Percentiles rank a stretch among this genome's conserved stretches.
These are phyloP conservation scores for Platygyra sinensis DNA, from an alignment of 64 coral and sea anemone genomes.

Conservation along the genomic window DNA sequence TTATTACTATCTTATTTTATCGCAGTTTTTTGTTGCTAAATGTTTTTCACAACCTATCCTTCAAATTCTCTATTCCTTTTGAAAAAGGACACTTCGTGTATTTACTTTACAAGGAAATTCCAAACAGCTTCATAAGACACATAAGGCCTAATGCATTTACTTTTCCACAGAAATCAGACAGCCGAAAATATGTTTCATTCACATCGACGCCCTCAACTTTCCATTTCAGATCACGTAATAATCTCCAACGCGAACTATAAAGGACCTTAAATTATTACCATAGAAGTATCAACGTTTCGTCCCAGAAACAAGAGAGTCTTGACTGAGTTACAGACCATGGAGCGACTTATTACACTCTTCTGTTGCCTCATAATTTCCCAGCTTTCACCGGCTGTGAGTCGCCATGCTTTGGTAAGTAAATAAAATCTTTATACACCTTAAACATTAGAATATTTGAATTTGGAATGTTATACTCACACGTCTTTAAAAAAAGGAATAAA, in stretches of 20 bases:
- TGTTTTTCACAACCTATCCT: too few relatives aligned
- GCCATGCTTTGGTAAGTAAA: background rate
- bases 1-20: too few relatives aligned
- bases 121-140: background rate
- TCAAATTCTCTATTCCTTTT: background rate
- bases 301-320: background rate
- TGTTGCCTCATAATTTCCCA: background rate
- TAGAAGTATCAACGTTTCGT: background rate
- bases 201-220: background rate
- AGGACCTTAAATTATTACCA: background rate
- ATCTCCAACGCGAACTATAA: background rate
- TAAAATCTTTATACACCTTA: too few relatives aligned
- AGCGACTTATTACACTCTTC: background rate
- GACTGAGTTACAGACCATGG: background rate
- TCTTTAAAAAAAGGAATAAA: too few relatives aligned
- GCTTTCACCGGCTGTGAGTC: background rate
- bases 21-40: background rate
- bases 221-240: background rate
- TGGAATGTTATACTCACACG: too few relatives aligned
- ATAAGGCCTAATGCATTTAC: background rate
- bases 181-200: background rate
- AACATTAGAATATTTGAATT: too few relatives aligned
- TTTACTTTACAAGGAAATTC: too few relatives aligned
- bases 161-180: constrained; percentile 21
- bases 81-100: background rate